A percentile compares a stretch with the other conserved stretches of the same genome.
Conservation (phyloP, 2,888 invertebrate species). For the Agrotis segetum region DNA sequence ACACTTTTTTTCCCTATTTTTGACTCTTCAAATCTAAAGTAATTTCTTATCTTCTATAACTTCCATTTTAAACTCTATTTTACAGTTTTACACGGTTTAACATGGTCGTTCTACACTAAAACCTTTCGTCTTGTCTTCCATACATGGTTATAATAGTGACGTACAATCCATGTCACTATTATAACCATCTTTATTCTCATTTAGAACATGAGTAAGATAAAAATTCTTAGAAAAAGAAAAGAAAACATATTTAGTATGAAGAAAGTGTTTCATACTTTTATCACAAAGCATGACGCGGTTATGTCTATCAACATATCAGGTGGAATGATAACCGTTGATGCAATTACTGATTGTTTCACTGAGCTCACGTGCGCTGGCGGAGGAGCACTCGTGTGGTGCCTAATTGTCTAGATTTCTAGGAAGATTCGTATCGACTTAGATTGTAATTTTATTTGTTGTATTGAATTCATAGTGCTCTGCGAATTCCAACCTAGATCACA, state of each 20-base stretch:
- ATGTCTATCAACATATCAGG: slow-evolving; percentile 44
- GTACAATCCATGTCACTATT: neutral
- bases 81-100: no score
- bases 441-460: neutral
- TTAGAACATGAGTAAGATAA: no score
- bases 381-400: slow-evolving; percentile 1
- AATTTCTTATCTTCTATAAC: no score
- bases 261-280: slow-evolving; percentile 27
- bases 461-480: neutral
- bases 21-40: no score
- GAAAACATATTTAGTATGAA: neutral
- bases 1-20: no score
- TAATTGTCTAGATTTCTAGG: slow-evolving; percentile 4
- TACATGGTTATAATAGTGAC: no score
- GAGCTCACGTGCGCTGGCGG: neutral
- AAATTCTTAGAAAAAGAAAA: slow-evolving; percentile 7
- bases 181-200: neutral
- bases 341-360: slow-evolving; percentile 31
- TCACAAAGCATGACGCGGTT: slow-evolving; percentile 25
- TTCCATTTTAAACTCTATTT: no score
- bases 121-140: no score
- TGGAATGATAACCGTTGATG: slow-evolving; percentile 35
- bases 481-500: slow-evolving; percentile 26
- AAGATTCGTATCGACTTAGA: neutral
- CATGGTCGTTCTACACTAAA: no score